Percentiles rank a stretch among this genome's conserved stretches.
Conservation (phyloP, 2,797 vertebrate species). For the Labroides dimidiatus region DNA sequence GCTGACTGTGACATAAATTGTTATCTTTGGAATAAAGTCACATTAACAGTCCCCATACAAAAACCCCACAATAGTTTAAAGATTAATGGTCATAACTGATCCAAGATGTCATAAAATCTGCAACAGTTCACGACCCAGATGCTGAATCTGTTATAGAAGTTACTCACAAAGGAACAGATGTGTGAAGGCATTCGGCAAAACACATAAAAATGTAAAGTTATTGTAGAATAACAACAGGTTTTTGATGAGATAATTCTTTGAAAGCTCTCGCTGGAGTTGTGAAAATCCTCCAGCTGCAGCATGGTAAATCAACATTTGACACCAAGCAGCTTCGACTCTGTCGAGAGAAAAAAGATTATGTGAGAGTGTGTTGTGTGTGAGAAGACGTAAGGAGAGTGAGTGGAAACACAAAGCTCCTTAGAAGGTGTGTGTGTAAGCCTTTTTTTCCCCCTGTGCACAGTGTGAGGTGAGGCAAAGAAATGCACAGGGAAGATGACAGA, state of each 20-base stretch:
- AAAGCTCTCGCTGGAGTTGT: constrained; percentile 21
- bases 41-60: constrained; percentile 8
- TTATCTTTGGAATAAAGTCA: constrained; percentile 1
- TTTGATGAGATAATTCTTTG: constrained; percentile 57
- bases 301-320: constrained; percentile 57
- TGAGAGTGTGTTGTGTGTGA: constrained; percentile 10
- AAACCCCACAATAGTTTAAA: background rate
- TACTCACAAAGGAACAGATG: constrained; percentile 22
- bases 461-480: constrained; percentile 1
- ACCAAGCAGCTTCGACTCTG: constrained; percentile 31
- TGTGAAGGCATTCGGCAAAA: constrained; percentile 19
- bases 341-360: constrained; percentile 24
- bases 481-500: background rate
- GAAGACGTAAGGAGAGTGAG: background rate
- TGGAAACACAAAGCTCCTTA: constrained; percentile 10
- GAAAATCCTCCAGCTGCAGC: constrained; percentile 56
- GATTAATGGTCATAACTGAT: constrained; percentile 15
- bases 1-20: background rate
- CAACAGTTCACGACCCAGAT: constrained; percentile 16
- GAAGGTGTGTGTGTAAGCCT: background rate
- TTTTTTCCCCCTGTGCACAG: constrained; percentile 1
- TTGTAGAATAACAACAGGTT: constrained; percentile 40
- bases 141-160: constrained; percentile 20
- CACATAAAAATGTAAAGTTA: constrained; percentile 23
- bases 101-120: constrained; percentile 19